A percentile compares a stretch with the other conserved stretches of the same genome.
These are phyloP conservation scores for Proisotoma minuta DNA, from an alignment of 2,888 invertebrate species.

Conservation along the genomic window DNA sequence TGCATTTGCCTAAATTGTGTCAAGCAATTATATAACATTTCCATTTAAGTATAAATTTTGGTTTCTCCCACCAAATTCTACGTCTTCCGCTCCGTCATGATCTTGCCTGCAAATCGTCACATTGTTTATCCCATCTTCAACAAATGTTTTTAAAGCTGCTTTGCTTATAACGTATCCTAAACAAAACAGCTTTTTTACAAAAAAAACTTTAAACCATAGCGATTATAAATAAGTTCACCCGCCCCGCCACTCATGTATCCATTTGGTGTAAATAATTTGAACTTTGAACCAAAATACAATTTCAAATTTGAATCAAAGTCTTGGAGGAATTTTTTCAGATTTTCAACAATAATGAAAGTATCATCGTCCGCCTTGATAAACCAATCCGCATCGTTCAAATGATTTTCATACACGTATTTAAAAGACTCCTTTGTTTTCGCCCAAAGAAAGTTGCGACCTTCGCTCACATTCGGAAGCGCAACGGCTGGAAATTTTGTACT, in stretches of 20 bases:
- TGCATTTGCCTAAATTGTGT: slow-evolving; percentile 62
- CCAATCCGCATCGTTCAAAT: slow-evolving; percentile 85
- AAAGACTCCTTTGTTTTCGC: slow-evolving; percentile 94
- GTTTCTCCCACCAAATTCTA: slow-evolving; percentile 69
- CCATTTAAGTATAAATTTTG: too few species aligned
- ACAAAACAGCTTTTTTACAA: slow-evolving; percentile 31
- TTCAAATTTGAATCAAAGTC: slow-evolving; percentile 68
- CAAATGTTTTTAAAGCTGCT: slow-evolving; percentile 71
- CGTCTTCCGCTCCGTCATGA: slow-evolving; percentile 79
- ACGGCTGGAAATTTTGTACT: slow-evolving; percentile 73
- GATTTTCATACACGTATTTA: slow-evolving; percentile 76
- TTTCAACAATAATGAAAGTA: slow-evolving; percentile 79
- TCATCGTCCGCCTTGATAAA: slow-evolving; percentile 66
- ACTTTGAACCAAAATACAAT: slow-evolving; percentile 84
- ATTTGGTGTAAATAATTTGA: slow-evolving; percentile 74
- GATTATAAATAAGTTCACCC: slow-evolving; percentile 43
- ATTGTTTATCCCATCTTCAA: slow-evolving; percentile 68
- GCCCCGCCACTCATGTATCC: slow-evolving; percentile 92
- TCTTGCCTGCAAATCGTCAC: slow-evolving; percentile 63
- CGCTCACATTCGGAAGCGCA: slow-evolving; percentile 69
- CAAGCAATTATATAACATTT: not conserved
- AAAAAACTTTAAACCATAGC: not conserved
- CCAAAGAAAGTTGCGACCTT: slow-evolving; percentile 94
- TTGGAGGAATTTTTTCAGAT: slow-evolving; percentile 81
- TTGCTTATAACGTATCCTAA: slow-evolving; percentile 84